A percentile compares a stretch with the other conserved stretches of the same genome.
Conservation (phyloP, 2,797 vertebrate genomes). For the Silurus lanzhouensis region DNA sequence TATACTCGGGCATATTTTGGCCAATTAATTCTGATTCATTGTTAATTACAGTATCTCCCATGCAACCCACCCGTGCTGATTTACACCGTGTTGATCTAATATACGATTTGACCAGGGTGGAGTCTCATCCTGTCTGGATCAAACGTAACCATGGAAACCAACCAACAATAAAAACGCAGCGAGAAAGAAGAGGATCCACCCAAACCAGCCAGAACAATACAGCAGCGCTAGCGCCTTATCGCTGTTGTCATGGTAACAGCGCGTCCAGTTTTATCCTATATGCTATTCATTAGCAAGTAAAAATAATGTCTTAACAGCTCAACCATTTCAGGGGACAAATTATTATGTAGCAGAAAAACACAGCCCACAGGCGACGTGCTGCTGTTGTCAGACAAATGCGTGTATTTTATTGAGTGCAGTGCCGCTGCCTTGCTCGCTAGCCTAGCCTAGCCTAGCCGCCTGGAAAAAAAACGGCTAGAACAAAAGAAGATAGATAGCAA, state of each 20-base stretch:
- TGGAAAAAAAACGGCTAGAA: not conserved
- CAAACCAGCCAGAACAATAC: not conserved
- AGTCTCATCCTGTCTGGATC: not conserved
- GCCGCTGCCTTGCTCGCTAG: not conserved
- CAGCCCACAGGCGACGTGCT: not conserved
- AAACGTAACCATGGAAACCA: not conserved
- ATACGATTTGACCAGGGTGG: too few species aligned
- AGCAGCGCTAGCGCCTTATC: not conserved
- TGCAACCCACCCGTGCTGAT: too few species aligned
- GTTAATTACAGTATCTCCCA: too few species aligned
- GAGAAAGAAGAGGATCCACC: not conserved
- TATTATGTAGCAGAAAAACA: not conserved
- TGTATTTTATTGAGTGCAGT: not conserved
- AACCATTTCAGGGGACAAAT: not conserved
- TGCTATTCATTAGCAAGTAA: not conserved
- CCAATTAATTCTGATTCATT: too few species aligned
- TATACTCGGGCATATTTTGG: too few species aligned
- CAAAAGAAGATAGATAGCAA: not conserved
- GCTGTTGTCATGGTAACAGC: slow-evolving; percentile 8
- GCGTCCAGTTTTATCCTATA: not conserved
- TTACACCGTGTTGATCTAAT: too few species aligned
- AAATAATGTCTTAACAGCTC: not conserved
- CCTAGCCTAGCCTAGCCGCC: too few species aligned
- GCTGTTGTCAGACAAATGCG: not conserved
- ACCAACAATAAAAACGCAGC: not conserved